Conservation (phyloP, 1,140 invertebrate genomes). For the Drosophila paulistorum region DNA sequence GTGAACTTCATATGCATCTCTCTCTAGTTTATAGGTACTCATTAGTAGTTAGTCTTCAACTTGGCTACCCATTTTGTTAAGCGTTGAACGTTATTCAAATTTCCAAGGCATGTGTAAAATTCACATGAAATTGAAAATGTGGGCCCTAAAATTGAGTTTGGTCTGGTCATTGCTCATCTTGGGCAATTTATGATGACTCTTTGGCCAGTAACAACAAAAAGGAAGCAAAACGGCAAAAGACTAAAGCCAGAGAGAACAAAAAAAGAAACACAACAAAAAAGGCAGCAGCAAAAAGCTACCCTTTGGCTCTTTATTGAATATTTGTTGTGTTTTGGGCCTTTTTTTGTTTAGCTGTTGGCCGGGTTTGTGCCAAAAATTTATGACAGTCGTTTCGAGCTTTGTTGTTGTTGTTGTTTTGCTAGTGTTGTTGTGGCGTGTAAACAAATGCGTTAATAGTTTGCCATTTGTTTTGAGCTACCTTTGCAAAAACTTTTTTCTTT, state of each 20-base stretch:
- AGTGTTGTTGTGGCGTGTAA: conserved; percentile 45
- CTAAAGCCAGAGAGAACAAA: not conserved
- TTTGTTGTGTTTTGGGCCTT: conserved; percentile 2
- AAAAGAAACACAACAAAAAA: not conserved
- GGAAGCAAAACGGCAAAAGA: not conserved
- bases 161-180: conserved; percentile 9
- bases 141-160: not conserved
- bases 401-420: conserved; percentile 18
- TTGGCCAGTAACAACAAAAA: not conserved
- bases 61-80: not conserved
- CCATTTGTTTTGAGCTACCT: conserved; percentile 50
- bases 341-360: not conserved
- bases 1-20: no score
- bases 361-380: conserved; percentile 13
- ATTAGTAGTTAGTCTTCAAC: no score
- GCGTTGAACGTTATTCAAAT: not conserved
- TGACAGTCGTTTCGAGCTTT: not conserved
- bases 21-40: no score
- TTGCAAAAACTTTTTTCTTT: conserved; percentile 7
- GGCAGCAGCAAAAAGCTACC: conserved; percentile 5
- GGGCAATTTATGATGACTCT: conserved; percentile 2
- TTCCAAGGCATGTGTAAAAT: not conserved
- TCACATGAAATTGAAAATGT: conserved; percentile 6
- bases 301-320: conserved; percentile 3
- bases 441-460: conserved; percentile 63